These are phyloP conservation scores for Patella pellucida DNA, from an alignment of 2,888 invertebrate genomes.

Conservation along the genomic window DNA sequence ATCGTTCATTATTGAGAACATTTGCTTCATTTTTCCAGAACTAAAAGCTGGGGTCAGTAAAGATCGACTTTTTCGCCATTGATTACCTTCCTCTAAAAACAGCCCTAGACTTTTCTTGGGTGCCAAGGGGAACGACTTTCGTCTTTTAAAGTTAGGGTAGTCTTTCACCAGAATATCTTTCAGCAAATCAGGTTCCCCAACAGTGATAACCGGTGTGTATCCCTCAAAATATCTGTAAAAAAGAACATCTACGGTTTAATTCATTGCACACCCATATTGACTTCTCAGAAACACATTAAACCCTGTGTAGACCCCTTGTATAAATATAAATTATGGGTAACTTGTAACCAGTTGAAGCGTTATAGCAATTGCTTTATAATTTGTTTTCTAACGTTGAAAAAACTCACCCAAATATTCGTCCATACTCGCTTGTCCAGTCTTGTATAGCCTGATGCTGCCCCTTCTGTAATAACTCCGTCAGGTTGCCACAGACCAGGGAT, in stretches of 20 bases:
- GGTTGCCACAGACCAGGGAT: constrained; percentile 49
- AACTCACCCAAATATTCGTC: constrained; percentile 54
- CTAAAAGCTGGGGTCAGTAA: constrained; percentile 73
- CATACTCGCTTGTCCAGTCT: constrained; percentile 54
- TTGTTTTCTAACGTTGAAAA: not conserved
- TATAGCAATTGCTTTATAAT: too few species aligned
- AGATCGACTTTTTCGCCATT: constrained; percentile 74
- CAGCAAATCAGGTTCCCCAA: constrained; percentile 69
- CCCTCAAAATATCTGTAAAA: constrained; percentile 64
- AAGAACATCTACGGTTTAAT: too few species aligned
- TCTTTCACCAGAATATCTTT: constrained; percentile 70
- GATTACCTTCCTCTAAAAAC: constrained; percentile 69
- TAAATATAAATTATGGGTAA: too few species aligned
- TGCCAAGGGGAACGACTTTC: constrained; percentile 67
- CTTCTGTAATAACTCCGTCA: constrained; percentile 50
- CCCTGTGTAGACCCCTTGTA: too few species aligned
- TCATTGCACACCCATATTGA: too few species aligned
- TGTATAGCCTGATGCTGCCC: constrained; percentile 54
- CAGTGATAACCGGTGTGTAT: constrained; percentile 64
- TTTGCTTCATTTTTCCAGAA: constrained; percentile 72
- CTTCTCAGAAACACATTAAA: too few species aligned
- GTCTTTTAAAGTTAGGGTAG: constrained; percentile 68
- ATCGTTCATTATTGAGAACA: constrained; percentile 71
- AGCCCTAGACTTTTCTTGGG: constrained; percentile 64
- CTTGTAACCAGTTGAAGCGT: too few species aligned